Base-by-base conservation (phyloP, 1,140 invertebrate species). In the Brachionus paranguensis region DNA sequence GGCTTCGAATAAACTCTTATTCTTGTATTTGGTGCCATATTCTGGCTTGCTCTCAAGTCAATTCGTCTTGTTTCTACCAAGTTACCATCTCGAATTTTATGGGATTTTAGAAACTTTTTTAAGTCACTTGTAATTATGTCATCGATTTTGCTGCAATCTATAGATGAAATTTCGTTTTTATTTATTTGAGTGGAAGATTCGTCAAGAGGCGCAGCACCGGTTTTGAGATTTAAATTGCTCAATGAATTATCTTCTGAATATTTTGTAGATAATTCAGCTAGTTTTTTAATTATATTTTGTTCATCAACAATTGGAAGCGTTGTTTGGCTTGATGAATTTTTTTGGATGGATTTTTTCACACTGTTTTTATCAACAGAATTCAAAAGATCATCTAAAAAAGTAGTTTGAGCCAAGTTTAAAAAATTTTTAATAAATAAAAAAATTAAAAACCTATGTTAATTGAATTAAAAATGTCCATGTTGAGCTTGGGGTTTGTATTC, bases 11-110 rank as follows among this genome's bases (percentile, higher is more conserved):
- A 76, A 76, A 76, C 37, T 72, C 37, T 76, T 27, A 50, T 43
- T 12, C 10, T 76, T n/a, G 43, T 50, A 76, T 74, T 74, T 17
- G 45, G 27, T 33, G 20, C 27, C 72, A 76, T 76, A 27, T 50
- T 76, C 47, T 76, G 72, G 53, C 20, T 76, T 27, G 27, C 72
- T 76, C 72, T 76, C 27, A 76, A 53, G 43, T 76, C 72, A 14
- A 76, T 50, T 50, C 45, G 17, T 27, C 41, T 76, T 20, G 72
- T 76, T 11, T 76, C 45, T 5, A 47, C 33, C 47, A 76, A 50
- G 50, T 76, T 76, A n/a, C 72, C 72, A 50, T 76, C 72, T 76
- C n/a, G 50, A 3, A 76, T 50, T 3, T 76, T 76, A 76, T 76
- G 72, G 14, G 43, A 76, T 53, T 76, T 76, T 1, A 76, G 47